Evolutionary conservation across 2,113 vertebrate species (phyloP), one percentile per base, ranked within the genome.

Genomic region (Crotalus tigris): DNA sequence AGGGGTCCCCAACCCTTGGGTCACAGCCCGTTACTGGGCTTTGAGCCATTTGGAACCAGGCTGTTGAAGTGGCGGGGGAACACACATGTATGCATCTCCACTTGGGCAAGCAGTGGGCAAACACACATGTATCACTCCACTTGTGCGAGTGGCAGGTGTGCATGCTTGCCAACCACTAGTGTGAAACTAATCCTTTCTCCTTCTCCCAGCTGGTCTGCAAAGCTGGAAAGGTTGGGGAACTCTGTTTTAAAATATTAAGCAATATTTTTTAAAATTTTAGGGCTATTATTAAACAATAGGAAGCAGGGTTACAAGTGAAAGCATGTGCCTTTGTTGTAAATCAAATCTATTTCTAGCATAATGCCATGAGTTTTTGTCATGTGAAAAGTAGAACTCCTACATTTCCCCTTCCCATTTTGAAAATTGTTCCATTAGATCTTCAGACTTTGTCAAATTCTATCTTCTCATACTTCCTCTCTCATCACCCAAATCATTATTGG

Each of bases 41-140:
- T 64, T 64, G 61, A 64, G 61, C 29, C n/a, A 12, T 64, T 64
- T 26, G 29, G 26, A 64, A 64, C 26, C 3, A 3, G 61, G 26
- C 29, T 0, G 1, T 4, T 5, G 26, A 64, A n/a, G 26, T 1
- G 12, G 2, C 11, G 26, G 61, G 12, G 1, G 11, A n/a, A 29
- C 11, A 5, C 61, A 12, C 26, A 64, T 12, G 26, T 11, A 29
- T 29, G 10, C 59, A 61, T 26, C 26, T 3, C 58, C 26, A 10
- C 61, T 29, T 64, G 26, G 2, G 10, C 0, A 0, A 64, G 26
- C 26, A 64, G 26, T 4, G 1, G 26, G 26, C 61, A 13, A 64
- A 12, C 61, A 64, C 26, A n/a, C 13, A 4, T 29, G 61, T 4
- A 5, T 29, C n/a, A 12, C 61, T n/a, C 61, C 29, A 64, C 29